Evolutionary conservation across 2,888 invertebrate genomes (phyloP).

Genomic region (Luperina testacea): DNA sequence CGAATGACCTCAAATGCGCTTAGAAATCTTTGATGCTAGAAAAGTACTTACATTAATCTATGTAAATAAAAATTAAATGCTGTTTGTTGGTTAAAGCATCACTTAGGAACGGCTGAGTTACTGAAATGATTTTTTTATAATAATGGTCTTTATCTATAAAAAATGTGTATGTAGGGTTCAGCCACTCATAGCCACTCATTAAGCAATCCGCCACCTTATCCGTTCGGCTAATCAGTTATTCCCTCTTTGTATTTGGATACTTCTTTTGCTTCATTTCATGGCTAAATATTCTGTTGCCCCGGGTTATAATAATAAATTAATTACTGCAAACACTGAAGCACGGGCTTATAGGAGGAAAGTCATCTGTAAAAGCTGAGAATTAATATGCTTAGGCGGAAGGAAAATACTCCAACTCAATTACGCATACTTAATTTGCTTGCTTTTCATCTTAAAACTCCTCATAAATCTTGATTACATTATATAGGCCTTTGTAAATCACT

Average conservation of each 20-base stretch:
- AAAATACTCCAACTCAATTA: slow-evolving; percentile 50
- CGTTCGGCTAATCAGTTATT: background rate
- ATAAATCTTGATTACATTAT: slow-evolving; percentile 42
- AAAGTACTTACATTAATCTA: background rate
- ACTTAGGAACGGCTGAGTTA: background rate
- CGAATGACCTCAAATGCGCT: background rate
- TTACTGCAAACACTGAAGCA: slow-evolving; percentile 34
- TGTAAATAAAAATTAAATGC: background rate
- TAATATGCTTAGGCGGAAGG: slow-evolving; percentile 32
- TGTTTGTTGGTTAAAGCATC: background rate
- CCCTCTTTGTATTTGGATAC: background rate
- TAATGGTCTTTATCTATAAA: no score
- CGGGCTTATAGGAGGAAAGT: slow-evolving; percentile 1
- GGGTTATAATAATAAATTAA: slow-evolving; percentile 2
- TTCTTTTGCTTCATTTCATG: background rate
- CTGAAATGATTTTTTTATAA: no score
- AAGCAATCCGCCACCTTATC: no score
- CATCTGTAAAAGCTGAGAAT: slow-evolving; percentile 5
- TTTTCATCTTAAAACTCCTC: slow-evolving; percentile 41
- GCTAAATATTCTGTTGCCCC: background rate
- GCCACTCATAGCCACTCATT: background rate
- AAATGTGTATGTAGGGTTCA: background rate
- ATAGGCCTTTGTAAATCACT: slow-evolving; percentile 12
- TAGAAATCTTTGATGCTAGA: background rate
- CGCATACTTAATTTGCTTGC: slow-evolving; percentile 50